Evolutionary conservation across 1,140 invertebrate species (phyloP).

Genomic region (Pemphigus obesinymphae): DNA sequence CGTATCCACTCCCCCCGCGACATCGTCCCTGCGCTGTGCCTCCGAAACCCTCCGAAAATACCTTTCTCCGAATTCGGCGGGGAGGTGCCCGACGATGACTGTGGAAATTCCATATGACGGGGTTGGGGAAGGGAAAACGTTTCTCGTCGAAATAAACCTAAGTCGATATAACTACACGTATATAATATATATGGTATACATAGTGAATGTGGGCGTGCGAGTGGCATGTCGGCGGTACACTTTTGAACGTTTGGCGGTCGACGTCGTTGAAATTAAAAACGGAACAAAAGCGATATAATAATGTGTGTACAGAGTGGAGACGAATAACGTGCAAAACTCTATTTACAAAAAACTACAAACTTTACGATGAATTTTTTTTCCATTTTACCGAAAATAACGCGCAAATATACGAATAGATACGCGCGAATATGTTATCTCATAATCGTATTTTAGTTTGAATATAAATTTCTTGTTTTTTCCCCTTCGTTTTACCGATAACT

Average conservation of each 20-base stretch:
- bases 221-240: neutral
- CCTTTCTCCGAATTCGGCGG: neutral
- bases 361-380: too few relatives aligned
- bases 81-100: neutral
- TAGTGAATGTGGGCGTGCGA: neutral
- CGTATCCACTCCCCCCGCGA: neutral
- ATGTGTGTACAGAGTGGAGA: neutral
- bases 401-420: too few relatives aligned
- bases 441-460: too few relatives aligned
- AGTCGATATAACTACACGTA: too few relatives aligned
- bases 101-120: neutral
- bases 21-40: neutral
- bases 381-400: too few relatives aligned
- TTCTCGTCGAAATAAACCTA: neutral
- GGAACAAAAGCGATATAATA: neutral
- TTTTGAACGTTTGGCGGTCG: constrained; percentile 3
- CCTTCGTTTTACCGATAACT: too few relatives aligned
- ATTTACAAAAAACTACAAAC: too few relatives aligned
- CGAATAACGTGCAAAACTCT: too few relatives aligned
- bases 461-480: too few relatives aligned
- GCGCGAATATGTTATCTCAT: too few relatives aligned
- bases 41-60: neutral
- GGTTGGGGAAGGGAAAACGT: too few relatives aligned
- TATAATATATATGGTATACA: neutral
- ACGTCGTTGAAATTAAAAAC: constrained; percentile 6